A percentile compares a stretch with the other conserved stretches of the same genome.
These are phyloP conservation scores for Anableps anableps DNA, from an alignment of 2,797 vertebrate genomes.

Conservation along the genomic window DNA sequence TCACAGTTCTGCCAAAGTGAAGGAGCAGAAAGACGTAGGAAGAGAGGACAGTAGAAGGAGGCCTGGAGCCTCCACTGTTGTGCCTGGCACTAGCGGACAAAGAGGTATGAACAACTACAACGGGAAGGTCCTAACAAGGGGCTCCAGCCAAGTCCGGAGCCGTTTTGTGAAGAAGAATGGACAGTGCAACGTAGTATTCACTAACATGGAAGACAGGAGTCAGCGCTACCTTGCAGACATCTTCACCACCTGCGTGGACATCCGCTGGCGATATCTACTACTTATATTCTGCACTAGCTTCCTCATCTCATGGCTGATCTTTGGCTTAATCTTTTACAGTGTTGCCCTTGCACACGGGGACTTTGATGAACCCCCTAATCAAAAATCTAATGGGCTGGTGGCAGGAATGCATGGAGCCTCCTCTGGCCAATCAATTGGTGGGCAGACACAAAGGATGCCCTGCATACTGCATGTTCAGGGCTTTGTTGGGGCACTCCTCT, in stretches of 20 bases:
- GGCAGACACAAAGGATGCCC: conserved; percentile 78
- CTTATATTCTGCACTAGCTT: conserved; percentile 91
- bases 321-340: conserved; percentile 92
- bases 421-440: conserved; percentile 40
- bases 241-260: conserved; percentile 98
- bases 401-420: conserved; percentile 27
- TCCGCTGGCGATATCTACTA: conserved; percentile 94
- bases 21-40: conserved; percentile 32
- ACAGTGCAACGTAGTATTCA: conserved; percentile 94
- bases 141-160: conserved; percentile 87
- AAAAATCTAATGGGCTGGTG: conserved; percentile 26
- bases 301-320: conserved; percentile 93
- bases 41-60: conserved; percentile 50
- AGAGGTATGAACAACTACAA: conserved; percentile 72
- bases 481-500: conserved; percentile 93
- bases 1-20: conserved; percentile 50
- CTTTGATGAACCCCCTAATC: conserved; percentile 76
- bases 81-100: conserved; percentile 20
- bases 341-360: conserved; percentile 92
- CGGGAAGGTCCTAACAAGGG: conserved; percentile 76
- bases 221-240: conserved; percentile 95
- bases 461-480: conserved; percentile 94
- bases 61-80: conserved; percentile 41
- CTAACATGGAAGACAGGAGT: conserved; percentile 93
- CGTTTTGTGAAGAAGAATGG: conserved; percentile 98